Evolutionary conservation across 2,113 vertebrate species (phyloP), one percentile per base, ranked within the genome.

Genomic region (Neodontobutis hainanensis): DNA sequence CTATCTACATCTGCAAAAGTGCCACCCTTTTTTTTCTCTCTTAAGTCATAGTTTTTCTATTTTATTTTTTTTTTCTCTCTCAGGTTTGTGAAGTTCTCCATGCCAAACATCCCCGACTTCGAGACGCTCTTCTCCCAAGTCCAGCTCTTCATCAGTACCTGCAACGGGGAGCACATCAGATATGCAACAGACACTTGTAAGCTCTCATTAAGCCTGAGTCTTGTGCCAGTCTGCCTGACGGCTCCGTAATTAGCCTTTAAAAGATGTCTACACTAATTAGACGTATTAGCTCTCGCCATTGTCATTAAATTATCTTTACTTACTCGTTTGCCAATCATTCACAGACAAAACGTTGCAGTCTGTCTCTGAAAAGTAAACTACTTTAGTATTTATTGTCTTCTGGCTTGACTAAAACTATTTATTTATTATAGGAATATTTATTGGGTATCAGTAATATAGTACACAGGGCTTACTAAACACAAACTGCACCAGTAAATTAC

Each of bases 31-130:
- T 9, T 11, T 46, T 9, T 46, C 12, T 11, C 11, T n/a, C 44
- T 34, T 9, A n/a, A n/a, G n/a, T n/a, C n/a, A n/a, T n/a, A n/a
- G 32, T 35, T 46, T 34, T 76, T 87, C 14, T 35, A 7, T 55
- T n/a, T 43, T n/a, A 5, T n/a, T 42, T 6, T 0, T 42, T 78
- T 35, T 55, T 36, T 12, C 34, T n/a, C n/a, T n/a, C 11, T 1
- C 78, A 99, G 97, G 92, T 99, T 99, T 91, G 97, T 99, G 86
- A 99, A 99, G 94, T 98, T 99, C 92, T 99, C 97, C 88, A 99
- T 99, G 97, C 97, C 97, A 94, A 99, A 95, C 92, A 95, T 98
- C 93, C 97, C 97, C 68, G 97, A 99, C 90, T 99, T 99, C 71
- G 97, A 99, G 92, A 99, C 96, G 0, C 91, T 99, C 71, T 98